phyloP scores from a whole-genome alignment of 2,797 vertebrate species.

The Acrossocheilus wenchowensis region DNA sequence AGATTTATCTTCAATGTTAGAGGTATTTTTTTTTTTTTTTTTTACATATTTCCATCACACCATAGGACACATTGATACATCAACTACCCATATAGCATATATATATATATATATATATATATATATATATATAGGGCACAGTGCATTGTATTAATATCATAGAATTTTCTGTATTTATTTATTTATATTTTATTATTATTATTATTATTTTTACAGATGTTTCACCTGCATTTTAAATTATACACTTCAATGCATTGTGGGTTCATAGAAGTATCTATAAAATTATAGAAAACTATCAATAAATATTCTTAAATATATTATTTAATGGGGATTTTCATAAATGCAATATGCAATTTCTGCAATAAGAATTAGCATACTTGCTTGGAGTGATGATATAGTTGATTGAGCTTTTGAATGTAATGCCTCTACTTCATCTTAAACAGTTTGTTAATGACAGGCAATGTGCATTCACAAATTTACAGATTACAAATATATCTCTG shows the following conservation, averaged over 20 bases:
- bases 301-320: background rate
- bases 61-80: no score
- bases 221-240: background rate
- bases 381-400: constrained; percentile 5
- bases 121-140: no score
- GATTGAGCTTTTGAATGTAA: constrained; percentile 6
- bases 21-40: no score
- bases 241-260: background rate
- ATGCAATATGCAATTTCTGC: background rate
- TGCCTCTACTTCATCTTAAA: background rate
- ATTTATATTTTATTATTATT: no score
- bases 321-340: background rate
- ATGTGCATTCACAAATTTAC: constrained; percentile 9
- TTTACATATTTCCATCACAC: no score
- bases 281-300: background rate
- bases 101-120: no score
- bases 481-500: background rate
- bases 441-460: constrained; percentile 16
- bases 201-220: no score
- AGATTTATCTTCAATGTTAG: no score
- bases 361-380: background rate
- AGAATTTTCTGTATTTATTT: background rate
- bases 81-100: no score
- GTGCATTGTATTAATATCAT: background rate
- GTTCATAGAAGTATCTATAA: background rate